These are phyloP conservation scores for Vesta saturnalis DNA, from an alignment of 2,888 invertebrate genomes.

Conservation along the genomic window DNA sequence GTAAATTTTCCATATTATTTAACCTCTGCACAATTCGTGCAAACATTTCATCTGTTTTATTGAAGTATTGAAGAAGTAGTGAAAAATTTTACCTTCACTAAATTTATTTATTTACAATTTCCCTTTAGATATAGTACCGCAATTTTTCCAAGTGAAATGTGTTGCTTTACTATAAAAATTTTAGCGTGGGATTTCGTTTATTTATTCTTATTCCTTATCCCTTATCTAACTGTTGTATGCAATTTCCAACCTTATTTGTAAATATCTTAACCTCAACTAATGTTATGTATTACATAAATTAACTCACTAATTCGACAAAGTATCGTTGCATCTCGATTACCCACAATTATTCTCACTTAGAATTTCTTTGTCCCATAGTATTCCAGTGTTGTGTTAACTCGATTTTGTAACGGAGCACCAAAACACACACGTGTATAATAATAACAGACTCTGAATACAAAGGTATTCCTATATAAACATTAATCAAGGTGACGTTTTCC, in stretches of 20 bases:
- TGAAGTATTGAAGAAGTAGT: too few relatives aligned
- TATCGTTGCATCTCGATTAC: background rate
- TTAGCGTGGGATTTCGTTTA: background rate
- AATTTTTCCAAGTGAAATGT: background rate
- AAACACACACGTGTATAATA: too few relatives aligned
- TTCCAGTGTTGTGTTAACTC: background rate
- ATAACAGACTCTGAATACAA: too few relatives aligned
- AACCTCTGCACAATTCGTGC: too few relatives aligned
- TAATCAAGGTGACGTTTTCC: too few relatives aligned
- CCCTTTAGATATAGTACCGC: background rate
- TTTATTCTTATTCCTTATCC: background rate
- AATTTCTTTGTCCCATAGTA: background rate
- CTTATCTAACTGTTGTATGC: background rate
- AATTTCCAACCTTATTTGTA: background rate
- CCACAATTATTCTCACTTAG: background rate
- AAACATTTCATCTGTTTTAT: too few relatives aligned
- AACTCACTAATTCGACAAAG: too few relatives aligned
- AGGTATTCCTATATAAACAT: too few relatives aligned
- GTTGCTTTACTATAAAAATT: background rate
- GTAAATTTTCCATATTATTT: too few relatives aligned
- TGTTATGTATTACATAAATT: too few relatives aligned
- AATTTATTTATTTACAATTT: background rate
- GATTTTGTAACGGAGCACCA: background rate
- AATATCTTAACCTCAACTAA: background rate
- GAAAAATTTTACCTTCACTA: too few relatives aligned